A percentile compares a stretch with the other conserved stretches of the same genome.
Evolutionary conservation across 1,140 invertebrate species (phyloP).

Genomic region (Conopomorpha cramerella): DNA sequence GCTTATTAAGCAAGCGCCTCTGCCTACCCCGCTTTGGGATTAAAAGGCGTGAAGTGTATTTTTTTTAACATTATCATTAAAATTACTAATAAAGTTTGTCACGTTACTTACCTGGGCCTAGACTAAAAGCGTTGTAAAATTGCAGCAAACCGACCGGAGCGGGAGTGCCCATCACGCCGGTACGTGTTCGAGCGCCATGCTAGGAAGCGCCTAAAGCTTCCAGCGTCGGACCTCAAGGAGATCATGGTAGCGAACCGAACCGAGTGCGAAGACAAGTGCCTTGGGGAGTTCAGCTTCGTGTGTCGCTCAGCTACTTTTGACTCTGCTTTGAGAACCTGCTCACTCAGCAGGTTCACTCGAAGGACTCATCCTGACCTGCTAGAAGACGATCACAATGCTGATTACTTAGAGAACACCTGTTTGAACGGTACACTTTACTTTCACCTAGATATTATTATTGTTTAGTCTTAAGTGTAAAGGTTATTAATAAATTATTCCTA

Average conservation of each 20-base stretch:
- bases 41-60: too few species aligned
- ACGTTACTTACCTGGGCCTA: too few species aligned
- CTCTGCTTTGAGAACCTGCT: conserved; percentile 74
- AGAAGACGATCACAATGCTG: conserved; percentile 82
- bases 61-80: too few species aligned
- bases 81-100: too few species aligned
- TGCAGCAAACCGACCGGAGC: conserved; percentile 83
- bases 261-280: conserved; percentile 88
- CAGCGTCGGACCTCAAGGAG: conserved; percentile 78
- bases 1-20: too few species aligned
- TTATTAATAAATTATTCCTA: too few species aligned
- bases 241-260: conserved; percentile 79
- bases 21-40: too few species aligned
- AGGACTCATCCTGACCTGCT: conserved; percentile 82
- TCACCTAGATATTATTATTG: too few species aligned
- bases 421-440: conserved; percentile 86
- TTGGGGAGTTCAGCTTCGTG: conserved; percentile 86
- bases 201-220: conserved; percentile 79
- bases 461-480: too few species aligned
- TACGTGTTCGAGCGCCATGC: conserved; percentile 88
- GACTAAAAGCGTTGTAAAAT: too few species aligned
- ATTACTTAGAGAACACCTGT: conserved; percentile 91
- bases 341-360: conserved; percentile 77
- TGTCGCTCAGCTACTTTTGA: conserved; percentile 87
- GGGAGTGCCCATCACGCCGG: conserved; percentile 83